These are phyloP conservation scores for Polypterus bichir DNA, from an alignment of 2,113 vertebrate species.

Conservation along the genomic window DNA sequence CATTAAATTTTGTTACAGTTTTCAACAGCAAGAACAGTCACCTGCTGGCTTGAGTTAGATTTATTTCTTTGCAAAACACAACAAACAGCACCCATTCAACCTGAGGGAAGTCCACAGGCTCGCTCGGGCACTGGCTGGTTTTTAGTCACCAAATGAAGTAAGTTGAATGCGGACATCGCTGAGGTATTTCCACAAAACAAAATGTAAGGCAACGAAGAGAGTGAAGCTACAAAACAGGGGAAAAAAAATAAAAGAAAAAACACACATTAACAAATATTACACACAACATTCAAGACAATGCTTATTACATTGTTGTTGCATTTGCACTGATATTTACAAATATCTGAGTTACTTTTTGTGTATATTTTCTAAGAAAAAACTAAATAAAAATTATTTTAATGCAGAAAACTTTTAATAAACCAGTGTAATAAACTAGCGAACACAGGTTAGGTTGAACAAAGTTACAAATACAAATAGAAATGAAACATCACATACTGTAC, in stretches of 20 bases:
- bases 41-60: conserved; percentile 41
- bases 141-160: conserved; percentile 97
- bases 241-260: conserved; percentile 47
- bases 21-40: conserved; percentile 62
- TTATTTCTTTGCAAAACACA: conserved; percentile 47
- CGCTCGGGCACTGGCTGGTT: conserved; percentile 88
- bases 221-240: conserved; percentile 60
- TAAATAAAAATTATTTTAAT: too few relatives aligned
- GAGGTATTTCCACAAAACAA: conserved; percentile 66
- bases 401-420: too few relatives aligned
- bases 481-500: too few relatives aligned
- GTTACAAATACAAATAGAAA: too few relatives aligned
- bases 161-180: conserved; percentile 98
- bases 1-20: conserved; percentile 22
- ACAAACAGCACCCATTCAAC: conserved; percentile 79
- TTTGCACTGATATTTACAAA: too few relatives aligned
- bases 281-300: neutral
- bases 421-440: too few relatives aligned
- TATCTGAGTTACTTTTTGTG: too few relatives aligned
- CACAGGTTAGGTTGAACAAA: too few relatives aligned
- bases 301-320: conserved; percentile 22
- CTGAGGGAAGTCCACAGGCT: conserved; percentile 96
- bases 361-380: too few relatives aligned
- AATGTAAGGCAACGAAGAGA: conserved; percentile 59
- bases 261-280: conserved; percentile 44